These are phyloP conservation scores for Gila robusta DNA, from an alignment of 2,797 vertebrate genomes.

Conservation along the genomic window DNA sequence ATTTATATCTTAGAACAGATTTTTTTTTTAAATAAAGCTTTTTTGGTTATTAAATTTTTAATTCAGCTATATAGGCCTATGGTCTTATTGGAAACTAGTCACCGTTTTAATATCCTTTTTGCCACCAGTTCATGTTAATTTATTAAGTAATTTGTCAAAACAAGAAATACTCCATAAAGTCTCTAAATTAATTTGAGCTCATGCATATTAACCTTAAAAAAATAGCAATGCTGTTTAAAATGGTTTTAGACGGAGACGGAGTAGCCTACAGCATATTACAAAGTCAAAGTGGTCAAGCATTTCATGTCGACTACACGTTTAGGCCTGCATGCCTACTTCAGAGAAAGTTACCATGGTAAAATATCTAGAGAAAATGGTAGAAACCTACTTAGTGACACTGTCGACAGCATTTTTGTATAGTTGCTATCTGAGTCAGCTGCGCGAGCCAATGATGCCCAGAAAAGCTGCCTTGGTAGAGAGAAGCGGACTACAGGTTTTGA, in stretches of 20 bases:
- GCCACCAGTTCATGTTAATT: not conserved
- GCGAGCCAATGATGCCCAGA: not conserved
- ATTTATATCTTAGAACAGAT: too few relatives aligned
- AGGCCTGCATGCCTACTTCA: not conserved
- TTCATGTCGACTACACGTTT: not conserved
- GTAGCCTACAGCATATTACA: not conserved
- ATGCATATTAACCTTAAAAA: not conserved
- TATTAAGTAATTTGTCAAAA: not conserved
- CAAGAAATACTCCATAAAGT: not conserved
- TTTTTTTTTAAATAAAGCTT: too few relatives aligned
- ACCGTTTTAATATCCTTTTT: not conserved
- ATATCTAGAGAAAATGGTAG: not conserved
- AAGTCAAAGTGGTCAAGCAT: not conserved
- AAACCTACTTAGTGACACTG: not conserved
- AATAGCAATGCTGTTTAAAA: not conserved
- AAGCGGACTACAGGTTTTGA: not conserved
- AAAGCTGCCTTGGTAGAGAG: not conserved
- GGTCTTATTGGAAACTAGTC: too few relatives aligned
- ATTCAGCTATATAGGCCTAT: too few relatives aligned
- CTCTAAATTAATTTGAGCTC: not conserved
- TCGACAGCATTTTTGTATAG: not conserved
- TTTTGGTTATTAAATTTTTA: too few relatives aligned
- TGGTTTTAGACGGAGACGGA: not conserved
- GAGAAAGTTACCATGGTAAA: not conserved
- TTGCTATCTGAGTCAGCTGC: not conserved